Percentiles rank a stretch among this genome's conserved stretches.
These are phyloP conservation scores for Anguilla rostrata DNA, from an alignment of 2,113 vertebrate genomes.

Conservation along the genomic window DNA sequence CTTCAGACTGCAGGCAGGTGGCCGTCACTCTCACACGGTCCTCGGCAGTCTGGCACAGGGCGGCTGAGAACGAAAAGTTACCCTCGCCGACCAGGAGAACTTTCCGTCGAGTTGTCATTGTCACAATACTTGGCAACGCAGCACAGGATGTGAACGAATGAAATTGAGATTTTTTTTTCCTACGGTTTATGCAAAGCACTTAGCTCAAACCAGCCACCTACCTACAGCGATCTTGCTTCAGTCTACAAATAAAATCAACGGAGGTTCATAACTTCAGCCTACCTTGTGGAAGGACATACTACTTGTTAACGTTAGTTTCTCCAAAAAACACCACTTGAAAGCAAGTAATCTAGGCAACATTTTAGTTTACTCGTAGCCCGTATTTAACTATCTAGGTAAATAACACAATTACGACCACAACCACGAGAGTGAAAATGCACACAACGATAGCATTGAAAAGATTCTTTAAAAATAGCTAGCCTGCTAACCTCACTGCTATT, in stretches of 20 bases:
- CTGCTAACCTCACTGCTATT: neutral
- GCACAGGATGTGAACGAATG: neutral
- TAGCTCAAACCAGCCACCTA: neutral
- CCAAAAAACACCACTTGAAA: too few species aligned
- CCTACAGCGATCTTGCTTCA: neutral
- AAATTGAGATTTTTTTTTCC: neutral
- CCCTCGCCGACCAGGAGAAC: conserved; percentile 88
- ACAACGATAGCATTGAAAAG: too few species aligned
- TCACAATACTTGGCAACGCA: neutral
- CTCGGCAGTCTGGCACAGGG: conserved; percentile 53
- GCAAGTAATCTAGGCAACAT: neutral
- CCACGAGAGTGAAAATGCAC: too few species aligned
- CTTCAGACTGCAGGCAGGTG: conserved; percentile 76
- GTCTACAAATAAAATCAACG: neutral
- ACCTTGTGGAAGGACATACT: neutral
- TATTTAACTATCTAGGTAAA: too few species aligned
- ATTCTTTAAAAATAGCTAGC: neutral
- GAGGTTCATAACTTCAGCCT: neutral
- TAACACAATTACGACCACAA: too few species aligned
- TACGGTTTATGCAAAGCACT: too few species aligned
- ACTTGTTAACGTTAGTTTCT: too few species aligned
- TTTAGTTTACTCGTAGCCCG: neutral
- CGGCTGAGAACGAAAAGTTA: conserved; percentile 88
- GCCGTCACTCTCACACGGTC: conserved; percentile 63
- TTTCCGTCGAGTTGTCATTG: conserved; percentile 48